Evolutionary conservation across 2,113 vertebrate species (phyloP), one percentile per base, ranked within the genome.

Genomic region (Astur gentilis): DNA sequence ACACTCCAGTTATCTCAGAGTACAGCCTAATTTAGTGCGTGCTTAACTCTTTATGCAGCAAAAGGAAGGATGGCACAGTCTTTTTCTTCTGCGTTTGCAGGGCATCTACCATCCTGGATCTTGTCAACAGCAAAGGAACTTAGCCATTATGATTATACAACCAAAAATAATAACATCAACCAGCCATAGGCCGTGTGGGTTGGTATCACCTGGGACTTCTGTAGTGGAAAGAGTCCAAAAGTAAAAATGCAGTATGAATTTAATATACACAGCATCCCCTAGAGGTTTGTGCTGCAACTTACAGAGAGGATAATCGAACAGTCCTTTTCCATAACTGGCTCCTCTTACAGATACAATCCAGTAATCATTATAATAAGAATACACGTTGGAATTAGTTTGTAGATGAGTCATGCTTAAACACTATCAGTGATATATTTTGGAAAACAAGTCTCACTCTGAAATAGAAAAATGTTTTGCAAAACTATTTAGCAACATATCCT

Each of bases 181-280:
- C 62, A 83, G 47, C 70, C 27, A 7, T n/a, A 76, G 77, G 15
- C 47, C 23, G 3, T 31, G 13, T 90, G 73, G 29, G 69, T 76
- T 79, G 50, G 42, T 82, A 55, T 86, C 57, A 90, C 36, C 80
- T 89, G 50, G n/a, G 52, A 42, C 36, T 93, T 94, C 45, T 25
- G 6, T 38, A 72, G 55, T 65, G 20, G 36, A 58, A 91, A 80
- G 25, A 45, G n/a, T 93, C 65, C 47, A 21, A 38, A 84, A 87
- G 29, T 57, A 20, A 87, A 97, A 85, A 85, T 58, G 40, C 11
- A 9, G 16, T 65, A n/a, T 58, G 44, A 83, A 90, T 73, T 87
- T 87, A 87, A 83, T 87, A 89, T 50, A 78, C 50, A 79, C 50
- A 94, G 93, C 92, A 75, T 91, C 69, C 81, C 54, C 94, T 86